Evolutionary conservation across 2,113 vertebrate species (phyloP).

Genomic region (Lethenteron camtschaticum): DNA sequence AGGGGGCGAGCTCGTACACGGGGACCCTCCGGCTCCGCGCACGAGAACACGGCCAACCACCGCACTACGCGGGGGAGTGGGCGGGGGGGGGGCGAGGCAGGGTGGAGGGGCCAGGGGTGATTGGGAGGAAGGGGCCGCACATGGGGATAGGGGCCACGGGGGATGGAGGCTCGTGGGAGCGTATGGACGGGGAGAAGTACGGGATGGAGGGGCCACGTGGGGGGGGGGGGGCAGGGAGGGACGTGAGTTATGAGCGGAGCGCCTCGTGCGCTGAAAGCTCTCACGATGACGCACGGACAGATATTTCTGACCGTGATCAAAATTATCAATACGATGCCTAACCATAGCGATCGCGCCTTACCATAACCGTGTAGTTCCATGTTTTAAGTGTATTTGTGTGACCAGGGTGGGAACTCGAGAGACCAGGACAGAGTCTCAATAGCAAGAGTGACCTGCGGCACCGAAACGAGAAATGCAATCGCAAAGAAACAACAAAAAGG

Average conservation of each 20-base stretch:
- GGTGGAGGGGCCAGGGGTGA: neutral
- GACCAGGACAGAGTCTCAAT: too few species aligned
- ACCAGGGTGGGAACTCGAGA: too few species aligned
- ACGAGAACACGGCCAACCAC: conserved; percentile 37
- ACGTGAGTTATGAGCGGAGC: neutral
- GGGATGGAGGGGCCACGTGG: neutral
- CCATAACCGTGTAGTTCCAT: too few species aligned
- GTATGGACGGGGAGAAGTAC: neutral
- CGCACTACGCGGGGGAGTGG: conserved; percentile 19
- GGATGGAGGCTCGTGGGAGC: neutral
- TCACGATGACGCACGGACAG: too few species aligned
- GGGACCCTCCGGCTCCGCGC: conserved; percentile 37
- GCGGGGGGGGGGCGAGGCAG: neutral
- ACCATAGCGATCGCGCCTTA: too few species aligned
- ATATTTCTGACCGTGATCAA: too few species aligned
- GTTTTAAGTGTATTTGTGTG: too few species aligned
- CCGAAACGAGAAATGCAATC: too few species aligned
- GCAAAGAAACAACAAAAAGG: too few species aligned
- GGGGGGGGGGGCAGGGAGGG: neutral
- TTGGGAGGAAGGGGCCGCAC: neutral
- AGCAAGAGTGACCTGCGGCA: too few species aligned
- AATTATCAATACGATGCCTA: too few species aligned
- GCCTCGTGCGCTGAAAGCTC: too few species aligned
- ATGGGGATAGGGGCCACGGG: neutral
- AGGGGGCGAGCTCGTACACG: conserved; percentile 41